A percentile compares a stretch with the other conserved stretches of the same genome.
phyloP scores from a whole-genome alignment of 35 echinoderm and acorn worm species.

The Anneissia japonica region DNA sequence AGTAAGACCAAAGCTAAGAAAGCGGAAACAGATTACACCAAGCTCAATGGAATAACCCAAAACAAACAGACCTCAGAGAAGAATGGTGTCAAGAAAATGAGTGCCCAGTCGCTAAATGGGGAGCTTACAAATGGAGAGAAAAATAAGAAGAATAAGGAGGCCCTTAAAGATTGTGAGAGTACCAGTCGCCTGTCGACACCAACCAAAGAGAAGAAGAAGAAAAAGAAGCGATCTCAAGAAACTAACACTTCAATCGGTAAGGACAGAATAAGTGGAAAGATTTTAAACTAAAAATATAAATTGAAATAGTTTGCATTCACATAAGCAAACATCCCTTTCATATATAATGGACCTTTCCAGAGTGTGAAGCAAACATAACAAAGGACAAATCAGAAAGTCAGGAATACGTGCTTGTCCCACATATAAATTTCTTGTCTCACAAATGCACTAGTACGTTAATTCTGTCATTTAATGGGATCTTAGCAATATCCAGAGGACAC shows the following conservation, averaged over 20 bases:
- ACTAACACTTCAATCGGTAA: constrained; percentile 75
- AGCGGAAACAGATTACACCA: constrained; percentile 10
- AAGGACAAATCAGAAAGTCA: not conserved
- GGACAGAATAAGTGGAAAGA: not conserved
- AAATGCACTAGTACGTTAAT: no score
- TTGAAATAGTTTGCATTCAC: no score
- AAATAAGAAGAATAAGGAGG: not conserved
- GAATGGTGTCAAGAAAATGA: not conserved
- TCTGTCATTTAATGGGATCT: no score
- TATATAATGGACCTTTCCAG: no score
- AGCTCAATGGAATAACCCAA: constrained; percentile 22
- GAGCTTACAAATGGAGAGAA: not conserved
- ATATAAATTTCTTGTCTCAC: not conserved
- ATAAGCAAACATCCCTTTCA: no score
- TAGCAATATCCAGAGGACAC: no score
- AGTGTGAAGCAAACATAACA: not conserved
- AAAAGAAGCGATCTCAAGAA: constrained; percentile 41
- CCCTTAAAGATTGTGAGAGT: not conserved
- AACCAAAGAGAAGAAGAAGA: constrained; percentile 77
- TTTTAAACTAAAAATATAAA: no score
- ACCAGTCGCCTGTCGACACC: not conserved
- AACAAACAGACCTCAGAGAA: not conserved
- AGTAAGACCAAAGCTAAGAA: constrained; percentile 13
- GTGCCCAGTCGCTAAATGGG: not conserved
- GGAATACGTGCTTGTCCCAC: not conserved